These are phyloP conservation scores for Dromaius novaehollandiae DNA, from an alignment of 2,113 vertebrate species.

Conservation along the genomic window DNA sequence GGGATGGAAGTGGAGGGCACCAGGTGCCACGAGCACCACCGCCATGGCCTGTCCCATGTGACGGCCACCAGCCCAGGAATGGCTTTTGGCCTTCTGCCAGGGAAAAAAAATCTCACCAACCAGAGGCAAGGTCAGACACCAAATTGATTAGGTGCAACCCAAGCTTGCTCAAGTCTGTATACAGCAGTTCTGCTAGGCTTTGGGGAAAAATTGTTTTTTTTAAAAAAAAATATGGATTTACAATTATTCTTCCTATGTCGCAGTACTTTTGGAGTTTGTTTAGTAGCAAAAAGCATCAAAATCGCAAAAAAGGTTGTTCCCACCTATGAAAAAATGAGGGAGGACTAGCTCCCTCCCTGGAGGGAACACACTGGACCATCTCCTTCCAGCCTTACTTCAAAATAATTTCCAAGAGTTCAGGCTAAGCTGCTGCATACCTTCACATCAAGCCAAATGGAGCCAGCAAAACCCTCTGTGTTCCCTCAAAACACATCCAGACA, in stretches of 20 bases:
- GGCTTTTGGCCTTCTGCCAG: neutral
- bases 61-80: neutral
- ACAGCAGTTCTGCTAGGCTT: accelerated
- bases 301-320: neutral
- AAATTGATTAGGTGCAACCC: neutral
- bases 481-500: neutral
- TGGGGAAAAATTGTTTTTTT: neutral
- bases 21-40: accelerated
- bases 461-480: neutral
- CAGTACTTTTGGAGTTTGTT: neutral
- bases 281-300: neutral
- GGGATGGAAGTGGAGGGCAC: no score
- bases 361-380: neutral
- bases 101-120: neutral
- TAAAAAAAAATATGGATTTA: neutral
- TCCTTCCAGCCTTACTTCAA: neutral
- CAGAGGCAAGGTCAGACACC: neutral
- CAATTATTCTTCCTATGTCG: neutral
- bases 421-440: neutral
- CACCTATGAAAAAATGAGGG: neutral
- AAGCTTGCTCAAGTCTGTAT: no score
- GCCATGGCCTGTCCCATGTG: accelerated
- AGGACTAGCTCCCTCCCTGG: neutral
- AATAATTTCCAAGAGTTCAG: neutral
- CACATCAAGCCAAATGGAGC: neutral